A percentile compares a stretch with the other conserved stretches of the same genome.
Evolutionary conservation across 2,113 vertebrate genomes (phyloP).

Genomic region (Myotis brandtii): DNA sequence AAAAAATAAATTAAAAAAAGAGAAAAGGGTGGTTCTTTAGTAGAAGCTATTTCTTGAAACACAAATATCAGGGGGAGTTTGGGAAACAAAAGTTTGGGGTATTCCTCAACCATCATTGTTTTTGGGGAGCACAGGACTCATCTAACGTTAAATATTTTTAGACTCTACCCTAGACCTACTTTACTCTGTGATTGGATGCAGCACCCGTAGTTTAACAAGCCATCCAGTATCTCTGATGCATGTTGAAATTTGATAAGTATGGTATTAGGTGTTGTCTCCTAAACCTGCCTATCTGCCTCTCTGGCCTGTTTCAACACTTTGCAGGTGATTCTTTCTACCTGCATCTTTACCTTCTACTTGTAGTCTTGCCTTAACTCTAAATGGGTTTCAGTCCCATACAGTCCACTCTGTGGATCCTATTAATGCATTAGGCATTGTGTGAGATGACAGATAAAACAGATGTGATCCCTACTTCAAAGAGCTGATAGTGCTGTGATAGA

Average conservation of each 20-base stretch:
- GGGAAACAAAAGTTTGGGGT: neutral
- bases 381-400: neutral
- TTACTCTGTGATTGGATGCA: accelerated
- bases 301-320: neutral
- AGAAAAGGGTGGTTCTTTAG: neutral
- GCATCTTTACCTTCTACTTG: neutral
- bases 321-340: neutral
- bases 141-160: neutral
- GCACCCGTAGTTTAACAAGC: neutral
- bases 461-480: neutral
- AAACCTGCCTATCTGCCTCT: neutral
- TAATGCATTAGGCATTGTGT: neutral
- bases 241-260: neutral
- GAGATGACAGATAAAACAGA: neutral
- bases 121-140: neutral
- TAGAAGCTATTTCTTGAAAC: neutral
- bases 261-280: neutral
- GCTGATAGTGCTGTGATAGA: neutral
- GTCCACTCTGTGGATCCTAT: neutral
- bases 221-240: neutral
- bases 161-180: neutral
- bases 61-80: neutral
- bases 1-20: too few relatives aligned
- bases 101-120: neutral
- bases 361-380: neutral